A percentile compares a stretch with the other conserved stretches of the same genome.
phyloP scores from a whole-genome alignment of 1,140 invertebrate species.

The Oppia nitens region DNA sequence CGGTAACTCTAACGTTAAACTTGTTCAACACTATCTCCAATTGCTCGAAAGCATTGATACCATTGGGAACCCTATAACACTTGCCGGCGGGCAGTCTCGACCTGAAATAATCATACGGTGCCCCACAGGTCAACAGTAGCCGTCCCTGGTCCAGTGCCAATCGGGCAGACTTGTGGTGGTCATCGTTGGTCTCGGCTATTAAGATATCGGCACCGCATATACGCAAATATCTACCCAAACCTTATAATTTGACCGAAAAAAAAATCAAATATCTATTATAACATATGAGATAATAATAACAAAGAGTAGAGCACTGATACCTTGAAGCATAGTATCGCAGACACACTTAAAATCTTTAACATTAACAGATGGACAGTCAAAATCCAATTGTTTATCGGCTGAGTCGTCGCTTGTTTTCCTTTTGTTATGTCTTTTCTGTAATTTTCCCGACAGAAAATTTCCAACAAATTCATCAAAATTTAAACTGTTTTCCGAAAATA shows the following conservation, averaged over 20 bases:
- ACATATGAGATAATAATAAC: not conserved
- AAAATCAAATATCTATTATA: slow-evolving; percentile 1
- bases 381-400: no score
- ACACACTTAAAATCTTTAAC: slow-evolving; percentile 1
- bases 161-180: not conserved
- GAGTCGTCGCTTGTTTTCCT: no score
- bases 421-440: no score
- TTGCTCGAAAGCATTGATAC: not conserved
- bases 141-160: not conserved
- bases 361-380: no score
- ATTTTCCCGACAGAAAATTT: no score
- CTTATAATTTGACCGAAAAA: not conserved
- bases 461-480: no score
- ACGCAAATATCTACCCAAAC: not conserved
- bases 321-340: slow-evolving; percentile 1
- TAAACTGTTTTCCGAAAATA: no score
- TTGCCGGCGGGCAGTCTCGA: not conserved
- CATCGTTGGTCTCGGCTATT: not conserved
- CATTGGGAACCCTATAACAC: not conserved
- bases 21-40: not conserved
- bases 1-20: not conserved
- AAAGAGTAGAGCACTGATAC: not conserved
- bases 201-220: slow-evolving; percentile 4
- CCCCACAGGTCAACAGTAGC: not conserved
- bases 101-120: not conserved